Base-by-base conservation (phyloP, 2,888 invertebrate genomes). In the Lasioglossum villosulum region DNA sequence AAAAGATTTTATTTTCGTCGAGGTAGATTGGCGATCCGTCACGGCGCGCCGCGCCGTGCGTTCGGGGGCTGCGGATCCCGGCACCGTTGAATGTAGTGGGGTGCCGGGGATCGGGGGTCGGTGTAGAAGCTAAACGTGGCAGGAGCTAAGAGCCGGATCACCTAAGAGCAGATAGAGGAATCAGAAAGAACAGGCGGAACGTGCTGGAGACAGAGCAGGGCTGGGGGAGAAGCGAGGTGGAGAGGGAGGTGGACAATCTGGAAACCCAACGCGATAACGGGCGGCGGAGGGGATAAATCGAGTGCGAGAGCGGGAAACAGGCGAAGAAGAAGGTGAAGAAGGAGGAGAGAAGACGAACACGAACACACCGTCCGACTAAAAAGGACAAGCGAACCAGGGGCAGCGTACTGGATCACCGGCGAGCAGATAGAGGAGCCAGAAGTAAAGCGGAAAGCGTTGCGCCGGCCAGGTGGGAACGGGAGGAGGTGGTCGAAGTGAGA, bases 371-470 rank as follows among this genome's bases (percentile, higher is more conserved):
- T 72, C 30, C 30, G 80, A 59, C 75, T 66, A 59, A 86, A 83
- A 80, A 86, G 80, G 86, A 86, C 75, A 66, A 75, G 74, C 48
- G 82, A 70, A 73, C 82, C 80, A 76, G 82, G 86, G 86, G 75
- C 90, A 74, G 82, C 82, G 89, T 78, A 82, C 80, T 88, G 90
- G 88, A 90, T 90, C 90, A 87, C 74, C 87, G 56, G 82, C 81
- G 85, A 81, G 83, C 80, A 77, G 83, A 82, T 80, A 88, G 82
- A 87, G 85, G 78, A 86, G 75, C 87, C 84, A 80, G 84, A 78
- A 84, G 83, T 83, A 90, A 82, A 87, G 80, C 86, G 85, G 80
- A 77, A 83, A 84, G 84, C 88, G 80, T 76, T 42, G n/a, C 14
- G 68, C 70, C 59, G 19, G 37, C n/a, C 78, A 75, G 77, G 80